A percentile compares a stretch with the other conserved stretches of the same genome.
Evolutionary conservation across 2,797 vertebrate genomes (phyloP).

Genomic region (Danio kyathit): DNA sequence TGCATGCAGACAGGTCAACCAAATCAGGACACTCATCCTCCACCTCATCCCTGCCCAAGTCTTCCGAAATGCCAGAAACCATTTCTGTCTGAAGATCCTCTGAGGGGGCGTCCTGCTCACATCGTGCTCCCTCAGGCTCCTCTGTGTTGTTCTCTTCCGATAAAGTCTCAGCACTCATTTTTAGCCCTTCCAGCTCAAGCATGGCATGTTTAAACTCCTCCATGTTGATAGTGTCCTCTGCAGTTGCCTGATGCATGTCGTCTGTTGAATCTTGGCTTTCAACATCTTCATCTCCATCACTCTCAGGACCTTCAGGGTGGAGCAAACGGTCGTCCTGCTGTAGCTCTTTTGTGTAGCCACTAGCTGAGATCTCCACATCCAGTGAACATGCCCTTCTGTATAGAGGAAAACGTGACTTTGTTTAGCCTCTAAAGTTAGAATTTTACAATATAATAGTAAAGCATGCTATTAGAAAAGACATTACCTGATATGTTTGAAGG

Average conservation of each 20-base stretch:
- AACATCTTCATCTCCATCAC: slow-evolving; percentile 59
- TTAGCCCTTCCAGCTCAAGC: slow-evolving; percentile 79
- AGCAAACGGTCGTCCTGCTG: slow-evolving; percentile 85
- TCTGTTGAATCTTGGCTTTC: slow-evolving; percentile 36
- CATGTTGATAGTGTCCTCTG: slow-evolving; percentile 71
- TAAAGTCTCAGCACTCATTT: slow-evolving; percentile 62
- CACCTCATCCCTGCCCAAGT: slow-evolving; percentile 52
- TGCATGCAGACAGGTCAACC: slow-evolving; percentile 73
- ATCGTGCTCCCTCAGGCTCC: slow-evolving; percentile 43
- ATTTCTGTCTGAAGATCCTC: slow-evolving; percentile 3
- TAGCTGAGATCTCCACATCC: slow-evolving; percentile 92
- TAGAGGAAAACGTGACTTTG: neutral
- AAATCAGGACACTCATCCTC: slow-evolving; percentile 79
- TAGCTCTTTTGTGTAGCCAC: slow-evolving; percentile 91
- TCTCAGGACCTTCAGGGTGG: slow-evolving; percentile 80
- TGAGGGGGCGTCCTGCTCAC: slow-evolving; percentile 9
- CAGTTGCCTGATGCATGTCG: slow-evolving; percentile 46
- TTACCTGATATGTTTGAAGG: slow-evolving; percentile 91
- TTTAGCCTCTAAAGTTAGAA: neutral
- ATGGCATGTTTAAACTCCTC: slow-evolving; percentile 80
- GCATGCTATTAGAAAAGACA: slow-evolving; percentile 38
- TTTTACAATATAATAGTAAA: neutral
- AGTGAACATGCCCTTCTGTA: slow-evolving; percentile 85
- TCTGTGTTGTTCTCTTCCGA: neutral
- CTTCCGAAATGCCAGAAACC: slow-evolving; percentile 12